These are phyloP conservation scores for Prietella phreatophila DNA, from an alignment of 2,113 vertebrate species.

Conservation along the genomic window DNA sequence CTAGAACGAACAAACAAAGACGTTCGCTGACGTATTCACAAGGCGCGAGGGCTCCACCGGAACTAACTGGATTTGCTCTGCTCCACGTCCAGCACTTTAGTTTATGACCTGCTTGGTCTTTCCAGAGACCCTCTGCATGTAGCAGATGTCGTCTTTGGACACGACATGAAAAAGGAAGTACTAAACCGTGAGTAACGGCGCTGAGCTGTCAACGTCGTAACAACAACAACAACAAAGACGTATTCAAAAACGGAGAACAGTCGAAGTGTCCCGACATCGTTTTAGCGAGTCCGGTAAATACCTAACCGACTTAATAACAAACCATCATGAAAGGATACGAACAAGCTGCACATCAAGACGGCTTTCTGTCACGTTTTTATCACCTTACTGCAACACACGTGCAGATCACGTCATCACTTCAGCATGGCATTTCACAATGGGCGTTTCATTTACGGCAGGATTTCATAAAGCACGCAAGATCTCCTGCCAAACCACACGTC, in stretches of 20 bases:
- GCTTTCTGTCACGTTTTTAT: background rate
- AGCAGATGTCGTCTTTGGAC: constrained; percentile 28
- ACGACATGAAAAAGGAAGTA: background rate
- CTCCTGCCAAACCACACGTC: constrained; percentile 5
- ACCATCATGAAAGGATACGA: background rate
- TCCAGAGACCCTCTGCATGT: background rate
- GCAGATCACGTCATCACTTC: background rate
- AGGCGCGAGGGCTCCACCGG: background rate
- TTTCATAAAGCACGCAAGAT: background rate
- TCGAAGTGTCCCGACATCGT: background rate
- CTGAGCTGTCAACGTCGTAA: background rate
- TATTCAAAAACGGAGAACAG: background rate
- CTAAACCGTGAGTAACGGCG: background rate
- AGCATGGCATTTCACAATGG: background rate
- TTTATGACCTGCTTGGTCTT: background rate
- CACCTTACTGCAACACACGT: background rate
- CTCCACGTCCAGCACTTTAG: background rate
- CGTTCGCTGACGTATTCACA: background rate
- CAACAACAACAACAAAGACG: background rate
- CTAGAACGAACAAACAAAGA: background rate
- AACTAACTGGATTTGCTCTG: background rate
- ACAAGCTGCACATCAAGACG: background rate
- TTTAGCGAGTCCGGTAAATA: background rate
- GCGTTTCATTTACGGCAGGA: background rate
- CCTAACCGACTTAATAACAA: no score